phyloP scores from a whole-genome alignment of 2,113 vertebrate species.

The Phasianus colchicus region DNA sequence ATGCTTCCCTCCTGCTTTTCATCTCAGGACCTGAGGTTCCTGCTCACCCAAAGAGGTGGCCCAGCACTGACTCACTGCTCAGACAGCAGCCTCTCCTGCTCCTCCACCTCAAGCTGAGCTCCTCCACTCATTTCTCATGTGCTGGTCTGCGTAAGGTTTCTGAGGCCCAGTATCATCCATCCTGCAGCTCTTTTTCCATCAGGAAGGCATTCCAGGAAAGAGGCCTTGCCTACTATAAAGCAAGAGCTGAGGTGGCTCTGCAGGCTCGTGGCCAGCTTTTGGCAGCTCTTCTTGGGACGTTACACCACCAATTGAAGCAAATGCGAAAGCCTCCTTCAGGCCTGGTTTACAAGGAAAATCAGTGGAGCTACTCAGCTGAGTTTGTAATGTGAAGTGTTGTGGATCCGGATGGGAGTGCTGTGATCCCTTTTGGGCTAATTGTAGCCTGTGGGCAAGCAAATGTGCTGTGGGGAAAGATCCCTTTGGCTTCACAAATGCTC shows the following conservation, averaged over 20 bases:
- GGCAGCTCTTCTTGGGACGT: not conserved
- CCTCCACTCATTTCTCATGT: not conserved
- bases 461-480: not conserved
- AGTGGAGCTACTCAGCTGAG: not conserved
- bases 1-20: not conserved
- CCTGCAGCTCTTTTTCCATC: not conserved
- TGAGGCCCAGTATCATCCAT: not conserved
- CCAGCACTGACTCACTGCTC: not conserved
- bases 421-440: not conserved
- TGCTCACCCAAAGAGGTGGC: not conserved
- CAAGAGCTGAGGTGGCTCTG: accelerated
- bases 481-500: not conserved
- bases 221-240: not conserved
- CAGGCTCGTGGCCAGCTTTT: not conserved
- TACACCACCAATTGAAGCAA: not conserved
- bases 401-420: not conserved
- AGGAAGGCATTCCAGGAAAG: not conserved
- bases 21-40: not conserved
- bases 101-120: not conserved
- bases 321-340: not conserved
- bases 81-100: not conserved
- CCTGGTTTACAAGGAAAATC: not conserved
- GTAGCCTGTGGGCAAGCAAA: not conserved
- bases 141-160: not conserved
- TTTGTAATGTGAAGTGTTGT: not conserved